phyloP scores from a whole-genome alignment of 2,797 vertebrate genomes.

The Setipinna tenuifilis region DNA sequence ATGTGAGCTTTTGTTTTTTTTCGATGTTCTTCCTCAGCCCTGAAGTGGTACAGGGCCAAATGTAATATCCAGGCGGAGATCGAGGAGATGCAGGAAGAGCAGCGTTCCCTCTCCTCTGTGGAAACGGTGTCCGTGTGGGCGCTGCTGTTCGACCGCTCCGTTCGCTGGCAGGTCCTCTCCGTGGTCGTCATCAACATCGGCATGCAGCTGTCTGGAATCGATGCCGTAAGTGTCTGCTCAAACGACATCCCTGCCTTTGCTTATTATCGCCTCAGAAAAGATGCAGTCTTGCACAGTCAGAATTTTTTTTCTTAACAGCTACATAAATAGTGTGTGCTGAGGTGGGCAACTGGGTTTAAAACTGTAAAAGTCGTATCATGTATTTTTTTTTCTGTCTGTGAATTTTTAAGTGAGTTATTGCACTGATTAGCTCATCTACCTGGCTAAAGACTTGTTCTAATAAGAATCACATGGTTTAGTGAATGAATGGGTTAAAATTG shows the following conservation, averaged over 20 bases:
- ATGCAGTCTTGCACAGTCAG: background rate
- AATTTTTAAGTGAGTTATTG: too few relatives aligned
- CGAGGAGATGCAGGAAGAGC: slow-evolving; percentile 89
- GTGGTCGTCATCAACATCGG: slow-evolving; percentile 86
- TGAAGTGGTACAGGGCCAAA: slow-evolving; percentile 81
- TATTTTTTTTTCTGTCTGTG: too few relatives aligned
- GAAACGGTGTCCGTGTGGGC: slow-evolving; percentile 77
- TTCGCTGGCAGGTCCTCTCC: slow-evolving; percentile 85
- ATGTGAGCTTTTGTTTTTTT: background rate
- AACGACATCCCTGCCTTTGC: slow-evolving; percentile 4
- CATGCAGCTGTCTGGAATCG: slow-evolving; percentile 92
- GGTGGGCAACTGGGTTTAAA: too few relatives aligned
- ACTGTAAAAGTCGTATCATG: too few relatives aligned
- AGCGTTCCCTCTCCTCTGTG: slow-evolving; percentile 77
- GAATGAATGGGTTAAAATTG: too few relatives aligned
- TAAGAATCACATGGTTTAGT: too few relatives aligned
- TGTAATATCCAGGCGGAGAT: slow-evolving; percentile 81
- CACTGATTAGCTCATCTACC: too few relatives aligned
- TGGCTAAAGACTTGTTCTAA: too few relatives aligned
- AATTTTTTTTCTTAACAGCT: background rate
- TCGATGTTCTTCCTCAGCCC: slow-evolving; percentile 64
- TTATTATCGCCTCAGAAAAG: background rate
- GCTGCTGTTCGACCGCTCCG: slow-evolving; percentile 74
- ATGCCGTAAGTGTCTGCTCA: slow-evolving; percentile 79
- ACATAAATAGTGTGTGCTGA: too few relatives aligned